phyloP scores from a whole-genome alignment of 2,888 invertebrate species.

The Phlogophora meticulosa region DNA sequence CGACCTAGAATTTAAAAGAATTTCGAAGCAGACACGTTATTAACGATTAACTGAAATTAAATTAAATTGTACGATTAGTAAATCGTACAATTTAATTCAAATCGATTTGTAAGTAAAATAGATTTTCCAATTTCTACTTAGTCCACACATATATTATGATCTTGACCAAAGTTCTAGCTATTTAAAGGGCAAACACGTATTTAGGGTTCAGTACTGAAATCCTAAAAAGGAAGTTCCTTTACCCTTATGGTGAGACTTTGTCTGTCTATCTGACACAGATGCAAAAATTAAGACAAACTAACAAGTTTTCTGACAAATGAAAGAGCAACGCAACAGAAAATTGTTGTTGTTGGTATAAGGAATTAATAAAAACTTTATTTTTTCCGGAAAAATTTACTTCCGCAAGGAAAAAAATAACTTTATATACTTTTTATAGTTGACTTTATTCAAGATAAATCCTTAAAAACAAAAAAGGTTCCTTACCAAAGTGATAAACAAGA shows the following conservation, averaged over 20 bases:
- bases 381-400: slow-evolving; percentile 5
- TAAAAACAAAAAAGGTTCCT: not conserved
- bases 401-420: not conserved
- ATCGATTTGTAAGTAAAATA: slow-evolving; percentile 5
- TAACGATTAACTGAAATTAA: no score
- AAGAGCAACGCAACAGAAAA: not conserved
- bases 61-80: no score
- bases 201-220: not conserved
- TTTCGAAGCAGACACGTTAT: not conserved
- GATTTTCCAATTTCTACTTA: slow-evolving; percentile 4
- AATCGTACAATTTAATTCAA: no score
- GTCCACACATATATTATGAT: slow-evolving; percentile 1
- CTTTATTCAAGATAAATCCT: not conserved
- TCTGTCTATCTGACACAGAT: no score
- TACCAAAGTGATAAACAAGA: no score
- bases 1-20: slow-evolving; percentile 10
- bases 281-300: not conserved
- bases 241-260: no score
- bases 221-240: no score
- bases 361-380: not conserved
- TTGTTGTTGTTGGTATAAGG: no score
- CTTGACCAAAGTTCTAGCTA: slow-evolving; percentile 5
- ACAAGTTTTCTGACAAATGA: not conserved
- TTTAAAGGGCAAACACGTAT: not conserved
- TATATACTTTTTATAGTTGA: not conserved